These are phyloP conservation scores for Pediacus dermestoides DNA, from an alignment of 2,888 invertebrate genomes.

Conservation along the genomic window DNA sequence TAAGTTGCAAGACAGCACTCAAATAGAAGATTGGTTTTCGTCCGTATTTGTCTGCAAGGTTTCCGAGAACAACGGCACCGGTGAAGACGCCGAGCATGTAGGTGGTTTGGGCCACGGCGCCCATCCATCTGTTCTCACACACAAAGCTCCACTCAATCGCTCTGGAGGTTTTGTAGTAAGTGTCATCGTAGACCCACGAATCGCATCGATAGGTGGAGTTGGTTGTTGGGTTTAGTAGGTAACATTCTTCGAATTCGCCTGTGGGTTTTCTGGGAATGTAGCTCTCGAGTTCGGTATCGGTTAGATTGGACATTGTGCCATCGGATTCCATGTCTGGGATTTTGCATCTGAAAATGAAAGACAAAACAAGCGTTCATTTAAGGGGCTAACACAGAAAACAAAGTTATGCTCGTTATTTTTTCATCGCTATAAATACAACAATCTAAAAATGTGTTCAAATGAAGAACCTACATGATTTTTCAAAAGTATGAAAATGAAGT, in stretches of 20 bases:
- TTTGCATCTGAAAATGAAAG: constrained; percentile 60
- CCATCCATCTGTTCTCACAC: constrained; percentile 75
- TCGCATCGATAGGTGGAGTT: constrained; percentile 49
- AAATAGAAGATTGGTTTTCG: constrained; percentile 75
- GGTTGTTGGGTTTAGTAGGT: constrained; percentile 48
- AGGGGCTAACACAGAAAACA: constrained; percentile 8
- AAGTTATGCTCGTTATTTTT: too few relatives aligned
- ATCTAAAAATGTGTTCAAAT: too few relatives aligned
- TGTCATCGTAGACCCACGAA: constrained; percentile 69
- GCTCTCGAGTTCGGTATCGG: constrained; percentile 52
- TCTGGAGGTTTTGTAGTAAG: constrained; percentile 68
- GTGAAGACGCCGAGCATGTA: constrained; percentile 82
- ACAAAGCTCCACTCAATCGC: constrained; percentile 82
- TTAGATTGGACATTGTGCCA: constrained; percentile 48
- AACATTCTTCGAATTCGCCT: constrained; percentile 64
- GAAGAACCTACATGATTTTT: too few relatives aligned
- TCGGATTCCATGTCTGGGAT: constrained; percentile 57
- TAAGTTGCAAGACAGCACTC: constrained; percentile 70
- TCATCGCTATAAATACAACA: too few relatives aligned
- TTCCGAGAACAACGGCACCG: constrained; percentile 74
- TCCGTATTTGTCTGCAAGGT: constrained; percentile 72
- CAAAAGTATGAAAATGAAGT: too few relatives aligned
- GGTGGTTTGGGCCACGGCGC: constrained; percentile 70
- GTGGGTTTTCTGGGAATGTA: constrained; percentile 54
- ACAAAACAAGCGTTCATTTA: not conserved